Conservation (phyloP, 2,888 invertebrate species). For the Leptinotarsa juncta region DNA sequence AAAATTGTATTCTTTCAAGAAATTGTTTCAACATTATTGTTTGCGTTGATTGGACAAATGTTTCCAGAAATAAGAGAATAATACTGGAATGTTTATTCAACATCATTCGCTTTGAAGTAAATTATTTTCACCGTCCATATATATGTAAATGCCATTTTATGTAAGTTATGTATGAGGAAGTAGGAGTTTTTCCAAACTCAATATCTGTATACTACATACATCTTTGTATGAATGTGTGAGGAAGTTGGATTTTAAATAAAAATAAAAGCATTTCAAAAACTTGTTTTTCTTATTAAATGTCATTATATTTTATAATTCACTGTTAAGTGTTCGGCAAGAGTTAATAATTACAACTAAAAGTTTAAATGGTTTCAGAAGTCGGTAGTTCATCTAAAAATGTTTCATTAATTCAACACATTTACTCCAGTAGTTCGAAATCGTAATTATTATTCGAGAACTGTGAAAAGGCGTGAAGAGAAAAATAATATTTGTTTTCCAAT, state of each 20-base stretch:
- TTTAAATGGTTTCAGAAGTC: too few species aligned
- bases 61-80: not conserved
- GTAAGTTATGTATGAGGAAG: not conserved
- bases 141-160: slow-evolving; percentile 3
- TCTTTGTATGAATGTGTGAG: slow-evolving; percentile 12
- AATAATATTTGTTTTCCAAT: too few species aligned
- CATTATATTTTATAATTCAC: not conserved
- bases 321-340: too few species aligned
- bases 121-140: slow-evolving; percentile 14
- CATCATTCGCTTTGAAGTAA: not conserved
- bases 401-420: too few species aligned
- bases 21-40: not conserved
- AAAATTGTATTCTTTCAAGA: not conserved
- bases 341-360: too few species aligned
- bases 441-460: too few species aligned
- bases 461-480: too few species aligned
- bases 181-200: slow-evolving; percentile 2
- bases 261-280: not conserved
- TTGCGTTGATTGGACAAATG: not conserved
- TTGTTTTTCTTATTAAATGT: not conserved
- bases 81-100: not conserved
- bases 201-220: not conserved
- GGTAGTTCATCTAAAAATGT: too few species aligned
- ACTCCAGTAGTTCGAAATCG: too few species aligned
- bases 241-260: slow-evolving; percentile 4